Base-by-base conservation (phyloP, 1,140 invertebrate genomes). In the Drosophila willistoni region DNA sequence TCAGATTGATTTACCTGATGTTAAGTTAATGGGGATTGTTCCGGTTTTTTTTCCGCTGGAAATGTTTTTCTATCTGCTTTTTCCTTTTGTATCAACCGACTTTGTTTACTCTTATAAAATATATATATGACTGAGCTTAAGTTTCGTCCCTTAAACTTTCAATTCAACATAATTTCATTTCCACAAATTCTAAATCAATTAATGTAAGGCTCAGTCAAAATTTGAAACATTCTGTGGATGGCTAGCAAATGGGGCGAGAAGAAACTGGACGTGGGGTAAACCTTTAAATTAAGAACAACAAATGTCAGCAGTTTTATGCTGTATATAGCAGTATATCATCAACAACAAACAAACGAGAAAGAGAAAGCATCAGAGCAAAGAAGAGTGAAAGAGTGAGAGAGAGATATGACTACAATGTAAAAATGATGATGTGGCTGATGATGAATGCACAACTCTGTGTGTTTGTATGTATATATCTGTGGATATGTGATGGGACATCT, bases 381-480 rank as follows among this genome's bases (percentile, higher is more conserved):
- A 19, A 62, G 42, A 67, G 44, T 77, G 12, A 57, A 61, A 34
- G 51, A 62, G 7, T 51, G 68, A 22, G 44, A 51, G 7, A 19
- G 44, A 51, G 17, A 51, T 75, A 86, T 83, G 78, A 87, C 82
- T 82, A 86, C 83, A 86, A 86, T 86, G 82, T 87, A 86, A 87
- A 86, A 86, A 86, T 86, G 83, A 86, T 86, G 82, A 86, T 86
- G 82, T 79, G 79, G 83, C 79, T 86, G 83, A 71, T 86, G 82
- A 87, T 79, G 82, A 79, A 87, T 87, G 80, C 80, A 77, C 81
- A 67, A 68, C 71, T 82, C 64, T 71, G 47, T 73, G 62, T 75
- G 14, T 47, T 22, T 57, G 29, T 34, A n/a, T n/a, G n/a, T n/a
- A 10, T 14, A 6, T 42, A 62, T 68, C 7, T 36, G 73, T 81